phyloP scores from a whole-genome alignment of 2,113 vertebrate species.

The Bettongia penicillata region DNA sequence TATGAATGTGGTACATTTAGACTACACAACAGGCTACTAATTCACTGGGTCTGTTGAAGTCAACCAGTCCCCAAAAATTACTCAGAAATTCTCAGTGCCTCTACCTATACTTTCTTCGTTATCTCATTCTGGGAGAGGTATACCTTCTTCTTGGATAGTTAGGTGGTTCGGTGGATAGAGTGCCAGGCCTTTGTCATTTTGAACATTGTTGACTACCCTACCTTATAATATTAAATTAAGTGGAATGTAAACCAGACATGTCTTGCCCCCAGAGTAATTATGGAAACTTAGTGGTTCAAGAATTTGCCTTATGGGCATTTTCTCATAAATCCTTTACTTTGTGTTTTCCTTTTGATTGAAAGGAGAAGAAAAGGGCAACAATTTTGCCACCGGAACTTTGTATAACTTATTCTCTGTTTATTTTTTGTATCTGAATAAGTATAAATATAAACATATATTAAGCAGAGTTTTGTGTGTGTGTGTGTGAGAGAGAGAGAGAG shows the following conservation, averaged over 20 bases:
- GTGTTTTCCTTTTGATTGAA: neutral
- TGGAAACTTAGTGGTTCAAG: neutral
- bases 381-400: neutral
- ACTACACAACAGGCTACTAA: neutral
- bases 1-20: neutral
- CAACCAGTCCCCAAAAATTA: neutral
- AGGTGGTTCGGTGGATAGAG: neutral
- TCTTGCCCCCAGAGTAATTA: neutral
- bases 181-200: neutral
- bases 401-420: neutral
- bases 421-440: neutral
- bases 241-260: neutral
- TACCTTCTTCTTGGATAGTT: neutral
- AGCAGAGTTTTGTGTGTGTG: no score
- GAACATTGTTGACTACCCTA: neutral
- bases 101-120: neutral
- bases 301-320: neutral
- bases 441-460: no score
- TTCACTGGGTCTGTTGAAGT: neutral
- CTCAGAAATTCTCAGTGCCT: neutral
- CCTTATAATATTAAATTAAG: neutral
- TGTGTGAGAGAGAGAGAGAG: no score
- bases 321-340: neutral
- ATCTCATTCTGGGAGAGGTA: neutral
- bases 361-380: neutral